Evolutionary conservation across 2,797 vertebrate genomes (phyloP), one percentile per base, ranked within the genome.

Genomic region (Rhabdophis nuchalis): DNA sequence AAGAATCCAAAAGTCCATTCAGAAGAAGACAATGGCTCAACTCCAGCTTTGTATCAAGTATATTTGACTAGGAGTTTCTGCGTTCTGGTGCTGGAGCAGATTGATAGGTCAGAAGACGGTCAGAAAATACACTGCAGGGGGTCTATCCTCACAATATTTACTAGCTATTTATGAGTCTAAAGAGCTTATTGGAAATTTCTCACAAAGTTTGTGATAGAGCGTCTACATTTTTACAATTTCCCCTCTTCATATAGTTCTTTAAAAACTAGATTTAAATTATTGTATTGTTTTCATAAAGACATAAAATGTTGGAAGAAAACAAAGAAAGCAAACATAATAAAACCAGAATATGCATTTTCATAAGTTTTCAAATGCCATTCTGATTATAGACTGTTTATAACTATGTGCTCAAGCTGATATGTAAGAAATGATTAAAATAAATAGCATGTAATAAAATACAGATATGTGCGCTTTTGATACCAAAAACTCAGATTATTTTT

Each of bases 31-130:
- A 77, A 68, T 29, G 46, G 10, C 0, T 0, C 0, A 52, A 50
- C 72, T 1, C 87, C 90, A 16, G 52, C 50, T 91, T 20, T 25
- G 46, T 86, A 92, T 92, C 87, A 85, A 88, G 85, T 60, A 90
- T 93, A 88, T 93, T 93, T 90, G 86, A 88, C 89, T 82, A 72
- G 54, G 7, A 85, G 41, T 90, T 91, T 93, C 57, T 88, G 68
- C 68, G 88, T 12, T 88, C 57, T 68, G 1, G 3, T 85, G 68
- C 57, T 50, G 32, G 32, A 72, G 32, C 89, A 91, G 89, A 93
- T 85, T 93, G 92, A 88, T 5, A 36, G 89, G 57, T 88, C 89
- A 93, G 82, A 54, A 87, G 32, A 64, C n/a, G 27, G 92, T 52
- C 41, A 36, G 85, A 50, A 61, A 92, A 92, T 87, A 36, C 53